These are phyloP conservation scores for Coendou prehensilis DNA, from an alignment of 2,797 vertebrate genomes.

Conservation along the genomic window DNA sequence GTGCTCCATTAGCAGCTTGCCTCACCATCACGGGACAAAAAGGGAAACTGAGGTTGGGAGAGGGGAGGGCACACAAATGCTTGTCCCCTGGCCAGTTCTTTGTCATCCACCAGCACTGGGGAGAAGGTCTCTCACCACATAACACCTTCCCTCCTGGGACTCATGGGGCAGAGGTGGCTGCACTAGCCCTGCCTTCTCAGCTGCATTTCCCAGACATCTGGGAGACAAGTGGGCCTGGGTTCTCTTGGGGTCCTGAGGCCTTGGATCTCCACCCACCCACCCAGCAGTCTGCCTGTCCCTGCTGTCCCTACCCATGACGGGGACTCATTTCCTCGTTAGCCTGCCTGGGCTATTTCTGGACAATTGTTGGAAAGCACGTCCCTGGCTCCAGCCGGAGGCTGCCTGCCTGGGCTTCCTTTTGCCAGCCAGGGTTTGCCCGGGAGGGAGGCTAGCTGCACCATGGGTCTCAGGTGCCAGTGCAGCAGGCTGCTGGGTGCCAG, in stretches of 20 bases:
- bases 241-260: not conserved
- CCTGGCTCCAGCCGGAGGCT: not conserved
- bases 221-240: not conserved
- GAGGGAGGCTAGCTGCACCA: not conserved
- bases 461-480: not conserved
- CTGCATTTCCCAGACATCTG: rapidly evolving
- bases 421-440: not conserved
- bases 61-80: not conserved
- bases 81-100: not conserved
- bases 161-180: not conserved
- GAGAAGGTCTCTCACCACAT: not conserved
- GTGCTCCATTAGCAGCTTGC: rapidly evolving
- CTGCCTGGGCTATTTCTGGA: slow-evolving; percentile 61
- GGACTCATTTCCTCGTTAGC: slow-evolving; percentile 57
- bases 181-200: not conserved
- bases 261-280: not conserved
- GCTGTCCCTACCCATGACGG: not conserved
- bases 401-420: slow-evolving; percentile 11
- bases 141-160: not conserved
- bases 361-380: slow-evolving; percentile 68
- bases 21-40: not conserved
- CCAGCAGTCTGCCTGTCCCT: not conserved
- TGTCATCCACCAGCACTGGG: not conserved
- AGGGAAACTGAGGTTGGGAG: not conserved
- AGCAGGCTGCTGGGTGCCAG: rapidly evolving